These are phyloP conservation scores for Odocoileus hemionus DNA, from an alignment of 2,113 vertebrate genomes.

Conservation along the genomic window DNA sequence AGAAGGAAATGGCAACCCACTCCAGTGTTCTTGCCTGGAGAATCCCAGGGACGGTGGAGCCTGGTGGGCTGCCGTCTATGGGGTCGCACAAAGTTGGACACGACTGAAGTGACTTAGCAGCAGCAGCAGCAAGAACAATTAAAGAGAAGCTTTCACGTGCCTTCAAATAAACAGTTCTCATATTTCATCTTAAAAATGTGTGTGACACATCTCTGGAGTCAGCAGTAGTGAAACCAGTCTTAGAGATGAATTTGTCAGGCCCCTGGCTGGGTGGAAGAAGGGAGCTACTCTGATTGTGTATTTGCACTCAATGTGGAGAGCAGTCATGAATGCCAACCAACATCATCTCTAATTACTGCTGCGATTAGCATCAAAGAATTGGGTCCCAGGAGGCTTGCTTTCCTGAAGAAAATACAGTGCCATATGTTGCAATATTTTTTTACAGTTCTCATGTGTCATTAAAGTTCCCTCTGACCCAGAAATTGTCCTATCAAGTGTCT, in stretches of 20 bases:
- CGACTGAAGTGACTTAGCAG: too few relatives aligned
- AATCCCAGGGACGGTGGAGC: too few relatives aligned
- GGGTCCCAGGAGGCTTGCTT: constrained; percentile 67
- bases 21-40: too few relatives aligned
- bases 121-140: background rate
- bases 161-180: background rate
- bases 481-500: constrained; percentile 68
- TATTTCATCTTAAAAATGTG: background rate
- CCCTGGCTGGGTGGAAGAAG: constrained; percentile 40
- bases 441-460: constrained; percentile 64
- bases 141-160: constrained; percentile 12
- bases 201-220: background rate
- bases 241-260: background rate
- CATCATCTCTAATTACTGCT: constrained; percentile 78
- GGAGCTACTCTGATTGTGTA: constrained; percentile 52
- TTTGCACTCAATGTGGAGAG: constrained; percentile 66
- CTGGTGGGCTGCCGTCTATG: too few relatives aligned
- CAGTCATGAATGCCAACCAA: constrained; percentile 69
- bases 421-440: constrained; percentile 75
- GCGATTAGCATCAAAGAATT: constrained; percentile 77
- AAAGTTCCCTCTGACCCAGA: constrained; percentile 68
- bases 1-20: too few relatives aligned
- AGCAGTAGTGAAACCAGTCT: background rate
- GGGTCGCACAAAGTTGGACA: too few relatives aligned
- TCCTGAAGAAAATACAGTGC: constrained; percentile 72